A percentile compares a stretch with the other conserved stretches of the same genome.
These are phyloP conservation scores for Cephalopterus ornatus DNA, from an alignment of 2,113 vertebrate genomes.

Conservation along the genomic window DNA sequence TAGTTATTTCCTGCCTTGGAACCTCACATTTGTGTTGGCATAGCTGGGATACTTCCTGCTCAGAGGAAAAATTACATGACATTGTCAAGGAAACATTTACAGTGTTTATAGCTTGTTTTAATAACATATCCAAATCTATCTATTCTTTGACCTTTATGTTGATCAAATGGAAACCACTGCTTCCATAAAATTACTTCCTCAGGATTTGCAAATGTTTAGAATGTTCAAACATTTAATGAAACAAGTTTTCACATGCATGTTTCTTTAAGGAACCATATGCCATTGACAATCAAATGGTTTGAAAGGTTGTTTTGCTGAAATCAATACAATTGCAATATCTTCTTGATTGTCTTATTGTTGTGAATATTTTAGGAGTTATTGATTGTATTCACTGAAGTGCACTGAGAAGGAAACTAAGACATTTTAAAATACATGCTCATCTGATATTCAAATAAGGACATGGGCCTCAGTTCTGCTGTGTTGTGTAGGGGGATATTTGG, in stretches of 20 bases:
- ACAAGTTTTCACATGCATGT: neutral
- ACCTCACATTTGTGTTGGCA: neutral
- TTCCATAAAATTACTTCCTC: neutral
- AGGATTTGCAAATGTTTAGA: neutral
- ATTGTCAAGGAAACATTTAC: constrained; percentile 46
- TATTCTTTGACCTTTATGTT: constrained; percentile 14
- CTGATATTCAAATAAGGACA: neutral
- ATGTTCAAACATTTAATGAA: neutral
- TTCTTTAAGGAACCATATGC: neutral
- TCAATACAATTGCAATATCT: neutral
- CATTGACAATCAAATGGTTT: neutral
- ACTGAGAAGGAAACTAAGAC: neutral
- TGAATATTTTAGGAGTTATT: constrained; percentile 32
- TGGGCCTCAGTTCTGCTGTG: neutral
- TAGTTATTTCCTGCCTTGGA: neutral
- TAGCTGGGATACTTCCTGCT: neutral
- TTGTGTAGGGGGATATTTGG: neutral
- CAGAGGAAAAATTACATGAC: neutral
- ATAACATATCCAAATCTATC: neutral
- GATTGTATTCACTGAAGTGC: neutral
- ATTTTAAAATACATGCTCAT: neutral
- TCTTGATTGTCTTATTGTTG: neutral
- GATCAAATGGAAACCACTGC: neutral
- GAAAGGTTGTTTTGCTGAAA: neutral
- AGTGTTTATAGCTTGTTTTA: constrained; percentile 26